Evolutionary conservation across 1,140 invertebrate genomes (phyloP).

Genomic region (Lucilia cuprina): DNA sequence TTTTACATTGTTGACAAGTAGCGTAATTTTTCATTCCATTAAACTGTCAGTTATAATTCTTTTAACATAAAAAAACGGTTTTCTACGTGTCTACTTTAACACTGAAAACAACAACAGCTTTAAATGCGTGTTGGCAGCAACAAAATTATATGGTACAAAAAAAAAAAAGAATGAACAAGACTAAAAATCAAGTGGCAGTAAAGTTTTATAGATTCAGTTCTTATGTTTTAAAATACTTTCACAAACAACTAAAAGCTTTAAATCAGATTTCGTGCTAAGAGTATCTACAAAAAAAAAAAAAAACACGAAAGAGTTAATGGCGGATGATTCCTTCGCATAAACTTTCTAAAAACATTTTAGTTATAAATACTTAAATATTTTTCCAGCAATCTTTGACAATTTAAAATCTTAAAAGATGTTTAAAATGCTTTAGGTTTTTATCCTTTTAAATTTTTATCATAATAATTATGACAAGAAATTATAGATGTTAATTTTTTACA

Average conservation of each 20-base stretch:
- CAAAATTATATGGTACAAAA: background rate
- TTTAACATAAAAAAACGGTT: constrained; percentile 31
- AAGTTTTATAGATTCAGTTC: constrained; percentile 24
- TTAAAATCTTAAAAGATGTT: no score
- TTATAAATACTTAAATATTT: no score
- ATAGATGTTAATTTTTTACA: no score
- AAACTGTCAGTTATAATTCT: constrained; percentile 41
- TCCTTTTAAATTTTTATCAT: no score
- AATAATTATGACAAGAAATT: no score
- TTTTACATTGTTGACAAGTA: constrained; percentile 39
- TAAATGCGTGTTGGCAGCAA: constrained; percentile 20
- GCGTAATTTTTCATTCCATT: constrained; percentile 42
- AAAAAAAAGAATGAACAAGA: background rate
- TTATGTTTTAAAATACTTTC: background rate
- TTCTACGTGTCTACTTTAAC: constrained; percentile 19
- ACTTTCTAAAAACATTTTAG: no score
- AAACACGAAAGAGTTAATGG: background rate
- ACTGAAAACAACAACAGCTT: background rate
- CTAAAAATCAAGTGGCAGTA: constrained; percentile 9
- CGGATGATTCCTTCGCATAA: background rate
- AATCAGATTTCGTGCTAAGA: background rate
- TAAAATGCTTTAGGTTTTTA: no score
- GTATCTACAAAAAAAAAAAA: background rate
- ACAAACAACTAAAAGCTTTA: background rate
- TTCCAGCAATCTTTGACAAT: no score